These are phyloP conservation scores for Drosophila mayri DNA, from an alignment of 1,140 invertebrate species.

Conservation along the genomic window DNA sequence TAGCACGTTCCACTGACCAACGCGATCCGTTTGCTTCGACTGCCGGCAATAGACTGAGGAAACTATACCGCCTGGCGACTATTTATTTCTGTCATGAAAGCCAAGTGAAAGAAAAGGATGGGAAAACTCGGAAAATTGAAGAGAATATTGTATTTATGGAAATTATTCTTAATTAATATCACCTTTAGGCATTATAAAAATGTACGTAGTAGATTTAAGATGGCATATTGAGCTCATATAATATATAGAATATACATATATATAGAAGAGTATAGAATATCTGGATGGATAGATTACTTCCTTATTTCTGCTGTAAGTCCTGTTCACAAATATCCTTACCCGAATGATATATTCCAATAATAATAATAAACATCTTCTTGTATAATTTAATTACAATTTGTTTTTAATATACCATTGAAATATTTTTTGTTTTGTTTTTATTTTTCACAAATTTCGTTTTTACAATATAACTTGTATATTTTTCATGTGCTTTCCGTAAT, in stretches of 20 bases:
- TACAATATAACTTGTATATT: conserved; percentile 64
- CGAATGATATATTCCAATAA: neutral
- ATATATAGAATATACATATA: no score
- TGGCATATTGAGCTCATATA: no score
- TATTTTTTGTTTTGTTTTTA: conserved; percentile 12
- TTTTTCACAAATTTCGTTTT: conserved; percentile 49
- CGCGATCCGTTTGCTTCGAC: conserved; percentile 15
- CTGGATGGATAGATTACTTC: no score
- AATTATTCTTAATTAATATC: neutral
- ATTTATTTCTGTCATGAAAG: neutral
- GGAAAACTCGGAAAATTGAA: neutral
- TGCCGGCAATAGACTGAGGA: conserved; percentile 22
- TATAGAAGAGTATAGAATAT: no score
- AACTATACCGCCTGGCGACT: neutral
- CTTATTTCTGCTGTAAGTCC: neutral
- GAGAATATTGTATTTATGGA: neutral
- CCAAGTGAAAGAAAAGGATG: neutral
- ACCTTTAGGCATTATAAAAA: no score
- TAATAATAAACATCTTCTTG: neutral
- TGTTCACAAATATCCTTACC: no score
- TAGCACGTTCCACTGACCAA: neutral
- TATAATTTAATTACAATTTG: conserved; percentile 32
- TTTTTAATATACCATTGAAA: conserved; percentile 58
- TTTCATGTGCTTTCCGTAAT: conserved; percentile 28
- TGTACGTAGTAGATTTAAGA: no score